phyloP scores from a whole-genome alignment of 2,797 vertebrate genomes.

The Limosa lapponica region DNA sequence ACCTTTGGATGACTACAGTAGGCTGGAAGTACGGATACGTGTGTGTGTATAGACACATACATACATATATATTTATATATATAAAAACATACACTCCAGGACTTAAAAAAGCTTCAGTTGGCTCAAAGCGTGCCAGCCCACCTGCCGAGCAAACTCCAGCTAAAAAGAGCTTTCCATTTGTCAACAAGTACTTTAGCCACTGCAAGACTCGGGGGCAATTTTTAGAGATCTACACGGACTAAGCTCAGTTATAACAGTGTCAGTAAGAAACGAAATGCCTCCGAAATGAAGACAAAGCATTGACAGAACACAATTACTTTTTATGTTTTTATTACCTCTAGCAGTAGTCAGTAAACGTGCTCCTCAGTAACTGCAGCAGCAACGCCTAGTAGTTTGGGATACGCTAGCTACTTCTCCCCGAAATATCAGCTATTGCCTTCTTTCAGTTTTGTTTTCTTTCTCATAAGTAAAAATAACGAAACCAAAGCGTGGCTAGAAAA shows the following conservation, averaged over 20 bases:
- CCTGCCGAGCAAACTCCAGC: neutral
- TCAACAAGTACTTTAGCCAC: neutral
- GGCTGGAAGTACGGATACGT: accelerated
- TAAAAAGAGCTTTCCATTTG: neutral
- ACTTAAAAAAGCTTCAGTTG: neutral
- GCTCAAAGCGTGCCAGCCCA: neutral
- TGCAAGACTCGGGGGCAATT: neutral
- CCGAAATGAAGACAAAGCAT: neutral
- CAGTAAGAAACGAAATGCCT: neutral
- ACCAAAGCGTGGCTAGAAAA: neutral
- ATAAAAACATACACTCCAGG: accelerated
- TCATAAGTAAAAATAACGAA: neutral
- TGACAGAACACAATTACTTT: neutral
- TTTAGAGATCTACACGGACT: neutral
- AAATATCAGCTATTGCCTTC: neutral
- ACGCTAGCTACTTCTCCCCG: neutral
- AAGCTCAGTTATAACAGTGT: neutral
- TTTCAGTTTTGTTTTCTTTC: neutral
- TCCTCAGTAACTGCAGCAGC: neutral
- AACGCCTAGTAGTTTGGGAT: neutral
- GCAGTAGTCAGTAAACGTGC: neutral
- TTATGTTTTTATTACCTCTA: neutral
- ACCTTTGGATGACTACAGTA: neutral
- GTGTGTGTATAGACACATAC: accelerated
- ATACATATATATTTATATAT: neutral